A percentile compares a stretch with the other conserved stretches of the same genome.
phyloP scores from a whole-genome alignment of 2,888 invertebrate species.

The Timandra comae region DNA sequence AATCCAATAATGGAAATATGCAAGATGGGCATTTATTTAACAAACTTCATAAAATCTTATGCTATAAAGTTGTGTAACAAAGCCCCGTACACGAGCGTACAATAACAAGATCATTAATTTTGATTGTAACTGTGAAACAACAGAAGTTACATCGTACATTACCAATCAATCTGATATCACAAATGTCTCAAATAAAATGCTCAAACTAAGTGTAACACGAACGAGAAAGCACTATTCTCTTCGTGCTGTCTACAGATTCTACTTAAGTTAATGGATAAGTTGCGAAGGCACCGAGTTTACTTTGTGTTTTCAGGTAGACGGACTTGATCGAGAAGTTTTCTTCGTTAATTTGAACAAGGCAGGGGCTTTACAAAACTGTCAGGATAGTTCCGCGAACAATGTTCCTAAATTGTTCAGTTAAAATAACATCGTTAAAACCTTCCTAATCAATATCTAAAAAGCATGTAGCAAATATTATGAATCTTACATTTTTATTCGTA shows the following conservation, averaged over 20 bases:
- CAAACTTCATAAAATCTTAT: too few species aligned
- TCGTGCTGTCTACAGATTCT: conserved; percentile 72
- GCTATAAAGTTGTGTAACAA: too few species aligned
- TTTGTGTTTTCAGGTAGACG: conserved; percentile 75
- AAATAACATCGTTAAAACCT: conserved; percentile 26
- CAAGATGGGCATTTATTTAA: too few species aligned
- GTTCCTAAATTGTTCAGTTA: conserved; percentile 34
- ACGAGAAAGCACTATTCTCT: conserved; percentile 54
- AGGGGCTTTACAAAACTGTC: conserved; percentile 63
- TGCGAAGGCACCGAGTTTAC: conserved; percentile 72
- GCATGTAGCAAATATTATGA: neutral
- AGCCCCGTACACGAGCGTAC: too few species aligned
- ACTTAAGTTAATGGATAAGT: conserved; percentile 77
- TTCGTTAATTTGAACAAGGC: conserved; percentile 73
- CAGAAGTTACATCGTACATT: conserved; percentile 25
- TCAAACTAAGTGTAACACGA: conserved; percentile 52
- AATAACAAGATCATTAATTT: conserved; percentile 14
- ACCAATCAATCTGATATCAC: conserved; percentile 56
- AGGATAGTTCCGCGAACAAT: conserved; percentile 52
- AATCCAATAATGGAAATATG: neutral
- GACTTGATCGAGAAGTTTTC: conserved; percentile 74
- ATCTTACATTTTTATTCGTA: conserved; percentile 23
- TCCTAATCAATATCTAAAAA: too few species aligned
- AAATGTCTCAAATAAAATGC: conserved; percentile 52
- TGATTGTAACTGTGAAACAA: conserved; percentile 14